Conservation (phyloP, 2,113 vertebrate genomes). For the Prunella fulvescens region DNA sequence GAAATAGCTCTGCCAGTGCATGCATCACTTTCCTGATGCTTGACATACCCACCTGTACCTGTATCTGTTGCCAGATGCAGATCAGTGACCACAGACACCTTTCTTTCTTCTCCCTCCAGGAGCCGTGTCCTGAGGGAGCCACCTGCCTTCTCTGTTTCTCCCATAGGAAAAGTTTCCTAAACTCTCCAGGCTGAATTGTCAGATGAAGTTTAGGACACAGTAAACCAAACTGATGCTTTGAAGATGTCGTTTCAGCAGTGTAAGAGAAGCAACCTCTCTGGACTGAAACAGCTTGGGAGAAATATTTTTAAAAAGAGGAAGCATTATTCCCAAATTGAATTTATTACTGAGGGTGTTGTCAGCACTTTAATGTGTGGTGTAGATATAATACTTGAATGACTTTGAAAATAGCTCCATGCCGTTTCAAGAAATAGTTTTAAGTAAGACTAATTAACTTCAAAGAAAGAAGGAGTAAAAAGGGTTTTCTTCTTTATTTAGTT, state of each 20-base stretch:
- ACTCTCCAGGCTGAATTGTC: background rate
- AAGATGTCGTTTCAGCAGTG: background rate
- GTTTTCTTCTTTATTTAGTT: constrained; percentile 16
- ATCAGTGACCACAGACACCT: background rate
- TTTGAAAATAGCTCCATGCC: constrained; percentile 8
- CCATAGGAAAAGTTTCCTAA: background rate
- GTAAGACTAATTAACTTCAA: constrained; percentile 55
- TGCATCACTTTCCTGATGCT: background rate
- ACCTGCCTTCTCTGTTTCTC: background rate
- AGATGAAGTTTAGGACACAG: background rate
- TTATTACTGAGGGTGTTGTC: background rate
- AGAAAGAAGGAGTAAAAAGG: background rate
- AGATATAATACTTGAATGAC: constrained; percentile 1
- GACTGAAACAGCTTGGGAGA: background rate
- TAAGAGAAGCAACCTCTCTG: background rate
- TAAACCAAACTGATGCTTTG: background rate
- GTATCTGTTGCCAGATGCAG: background rate
- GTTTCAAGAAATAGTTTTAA: constrained; percentile 41
- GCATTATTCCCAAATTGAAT: background rate
- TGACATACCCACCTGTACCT: background rate
- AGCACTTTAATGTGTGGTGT: background rate
- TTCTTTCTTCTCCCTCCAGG: background rate
- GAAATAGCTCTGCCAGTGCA: background rate
- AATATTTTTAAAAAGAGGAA: background rate
- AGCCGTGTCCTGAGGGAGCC: background rate